phyloP scores from a whole-genome alignment of 1,140 invertebrate species.

The Telenomus remus region DNA sequence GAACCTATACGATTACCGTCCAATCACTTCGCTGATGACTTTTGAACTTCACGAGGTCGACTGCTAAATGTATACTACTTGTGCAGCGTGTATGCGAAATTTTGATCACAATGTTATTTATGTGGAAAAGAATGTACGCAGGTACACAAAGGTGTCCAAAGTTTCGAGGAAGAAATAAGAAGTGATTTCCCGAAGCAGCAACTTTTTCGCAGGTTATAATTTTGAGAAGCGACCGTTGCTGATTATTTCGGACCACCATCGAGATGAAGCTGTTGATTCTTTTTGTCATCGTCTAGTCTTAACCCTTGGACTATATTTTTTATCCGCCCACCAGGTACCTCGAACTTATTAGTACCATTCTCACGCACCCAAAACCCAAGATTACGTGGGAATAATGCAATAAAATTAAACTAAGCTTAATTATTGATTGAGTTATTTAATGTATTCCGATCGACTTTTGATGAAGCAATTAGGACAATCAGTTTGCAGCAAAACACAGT shows the following conservation, averaged over 20 bases:
- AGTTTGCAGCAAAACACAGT: neutral
- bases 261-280: conserved; percentile 61
- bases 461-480: conserved; percentile 37
- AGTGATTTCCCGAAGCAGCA: conserved; percentile 7
- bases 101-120: too few relatives aligned
- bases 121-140: too few relatives aligned
- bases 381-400: conserved; percentile 49
- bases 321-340: conserved; percentile 22
- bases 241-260: conserved; percentile 57
- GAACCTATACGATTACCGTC: neutral
- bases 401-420: conserved; percentile 46
- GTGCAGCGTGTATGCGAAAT: too few relatives aligned
- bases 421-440: conserved; percentile 44
- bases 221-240: conserved; percentile 21
- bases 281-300: conserved; percentile 40
- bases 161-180: conserved; percentile 2
- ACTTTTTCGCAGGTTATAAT: conserved; percentile 27
- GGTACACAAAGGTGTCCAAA: neutral
- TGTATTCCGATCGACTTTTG: conserved; percentile 30
- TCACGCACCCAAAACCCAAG: conserved; percentile 41
- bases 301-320: conserved; percentile 33
- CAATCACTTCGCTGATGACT: too few relatives aligned
- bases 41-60: too few relatives aligned
- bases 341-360: conserved; percentile 37
- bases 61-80: too few relatives aligned